Conservation (phyloP, 2,888 invertebrate species). For the Podotricha telesiphe region DNA sequence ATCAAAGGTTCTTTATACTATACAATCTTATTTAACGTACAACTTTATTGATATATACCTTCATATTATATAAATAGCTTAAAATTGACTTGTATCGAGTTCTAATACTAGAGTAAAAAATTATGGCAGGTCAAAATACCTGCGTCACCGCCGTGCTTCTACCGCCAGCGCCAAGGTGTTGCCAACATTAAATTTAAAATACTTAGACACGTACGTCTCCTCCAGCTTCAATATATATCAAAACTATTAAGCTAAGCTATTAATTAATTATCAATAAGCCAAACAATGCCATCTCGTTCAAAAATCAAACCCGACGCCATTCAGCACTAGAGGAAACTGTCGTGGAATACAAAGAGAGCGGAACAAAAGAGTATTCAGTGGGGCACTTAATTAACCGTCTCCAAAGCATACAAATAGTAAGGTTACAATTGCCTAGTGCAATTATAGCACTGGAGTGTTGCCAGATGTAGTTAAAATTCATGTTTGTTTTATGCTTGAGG, state of each 20-base stretch:
- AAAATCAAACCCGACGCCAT: slow-evolving; percentile 9
- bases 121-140: too few relatives aligned
- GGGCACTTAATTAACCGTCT: slow-evolving; percentile 50
- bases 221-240: neutral
- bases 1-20: too few relatives aligned
- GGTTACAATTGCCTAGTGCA: slow-evolving; percentile 44
- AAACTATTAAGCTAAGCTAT: neutral
- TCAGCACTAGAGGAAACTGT: slow-evolving; percentile 27
- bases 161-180: too few relatives aligned
- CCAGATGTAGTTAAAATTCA: slow-evolving; percentile 47
- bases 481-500: slow-evolving; percentile 41
- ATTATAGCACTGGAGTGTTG: slow-evolving; percentile 45
- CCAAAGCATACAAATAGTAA: slow-evolving; percentile 49
- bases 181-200: too few relatives aligned
- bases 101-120: too few relatives aligned
- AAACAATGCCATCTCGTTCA: neutral
- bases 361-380: slow-evolving; percentile 42
- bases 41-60: too few relatives aligned
- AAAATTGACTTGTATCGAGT: too few relatives aligned
- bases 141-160: too few relatives aligned
- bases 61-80: too few relatives aligned
- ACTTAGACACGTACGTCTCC: too few relatives aligned
- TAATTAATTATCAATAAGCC: slow-evolving; percentile 7
- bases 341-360: slow-evolving; percentile 33
- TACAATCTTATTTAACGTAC: too few relatives aligned